Evolutionary conservation across 2,113 vertebrate species (phyloP).

Genomic region (Mesitornis unicolor): DNA sequence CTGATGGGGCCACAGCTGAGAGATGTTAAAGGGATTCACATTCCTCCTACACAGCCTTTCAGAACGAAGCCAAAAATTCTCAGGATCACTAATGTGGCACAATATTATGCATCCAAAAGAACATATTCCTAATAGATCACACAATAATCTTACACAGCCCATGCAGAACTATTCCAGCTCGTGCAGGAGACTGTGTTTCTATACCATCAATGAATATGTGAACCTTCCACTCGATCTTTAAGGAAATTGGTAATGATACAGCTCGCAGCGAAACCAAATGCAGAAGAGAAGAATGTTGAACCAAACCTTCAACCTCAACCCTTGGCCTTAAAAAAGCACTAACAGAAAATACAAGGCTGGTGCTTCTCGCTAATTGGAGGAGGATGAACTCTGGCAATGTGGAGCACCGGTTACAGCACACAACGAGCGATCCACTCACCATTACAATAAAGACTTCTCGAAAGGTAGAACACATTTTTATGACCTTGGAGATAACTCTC

Average conservation of each 20-base stretch:
- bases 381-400: not conserved
- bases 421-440: not conserved
- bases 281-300: not conserved
- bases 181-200: not conserved
- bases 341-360: not conserved
- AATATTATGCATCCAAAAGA: not conserved
- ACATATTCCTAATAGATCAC: not conserved
- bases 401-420: not conserved
- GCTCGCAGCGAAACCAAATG: not conserved
- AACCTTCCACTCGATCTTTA: not conserved
- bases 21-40: not conserved
- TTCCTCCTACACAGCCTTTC: not conserved
- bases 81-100: not conserved
- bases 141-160: not conserved
- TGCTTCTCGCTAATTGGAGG: not conserved
- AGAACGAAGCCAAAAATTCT: not conserved
- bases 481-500: conserved; percentile 1
- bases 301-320: not conserved
- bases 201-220: not conserved
- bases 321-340: not conserved
- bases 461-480: not conserved
- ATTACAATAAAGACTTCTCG: not conserved
- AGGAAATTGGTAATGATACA: not conserved
- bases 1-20: not conserved
- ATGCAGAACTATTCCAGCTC: not conserved